Evolutionary conservation across 2,888 invertebrate genomes (phyloP).

Genomic region (Plagodis pulveraria): DNA sequence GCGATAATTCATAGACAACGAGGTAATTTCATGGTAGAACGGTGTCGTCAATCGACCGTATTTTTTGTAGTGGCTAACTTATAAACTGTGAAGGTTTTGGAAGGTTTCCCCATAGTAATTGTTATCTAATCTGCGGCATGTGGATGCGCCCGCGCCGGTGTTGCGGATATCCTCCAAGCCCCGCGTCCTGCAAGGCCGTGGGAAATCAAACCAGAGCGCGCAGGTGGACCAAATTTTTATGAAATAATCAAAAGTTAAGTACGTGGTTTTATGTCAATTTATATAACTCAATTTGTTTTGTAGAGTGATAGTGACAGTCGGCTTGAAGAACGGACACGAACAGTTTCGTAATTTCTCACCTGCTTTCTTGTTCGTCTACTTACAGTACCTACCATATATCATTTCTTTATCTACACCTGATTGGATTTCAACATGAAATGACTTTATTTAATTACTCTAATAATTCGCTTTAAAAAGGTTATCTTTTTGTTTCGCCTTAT

Average conservation of each 20-base stretch:
- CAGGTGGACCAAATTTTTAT: conserved; percentile 27
- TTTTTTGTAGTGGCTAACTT: conserved; percentile 14
- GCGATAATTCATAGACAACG: conserved; percentile 44
- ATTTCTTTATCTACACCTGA: too few species aligned
- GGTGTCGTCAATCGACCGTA: conserved; percentile 56
- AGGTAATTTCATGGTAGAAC: conserved; percentile 63
- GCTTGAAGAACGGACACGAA: conserved; percentile 5
- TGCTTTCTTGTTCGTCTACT: too few species aligned
- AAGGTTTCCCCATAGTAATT: conserved; percentile 19
- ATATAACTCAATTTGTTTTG: conserved; percentile 4
- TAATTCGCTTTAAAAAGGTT: too few species aligned
- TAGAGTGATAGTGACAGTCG: conserved; percentile 8
- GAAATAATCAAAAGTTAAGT: conserved; percentile 18
- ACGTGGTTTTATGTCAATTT: conserved; percentile 17
- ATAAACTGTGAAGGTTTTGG: conserved; percentile 23
- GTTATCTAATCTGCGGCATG: conserved; percentile 12
- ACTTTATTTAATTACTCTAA: too few species aligned
- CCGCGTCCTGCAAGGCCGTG: conserved; percentile 48
- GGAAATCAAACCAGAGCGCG: conserved; percentile 29
- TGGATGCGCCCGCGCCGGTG: conserved; percentile 27
- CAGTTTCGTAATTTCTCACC: conserved; percentile 9
- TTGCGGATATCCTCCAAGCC: conserved; percentile 52
- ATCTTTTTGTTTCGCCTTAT: too few species aligned
- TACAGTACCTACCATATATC: too few species aligned
- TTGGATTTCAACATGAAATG: too few species aligned